A percentile compares a stretch with the other conserved stretches of the same genome.
phyloP scores from a whole-genome alignment of 2,888 invertebrate genomes.

The Eueremaeus valkanovi region DNA sequence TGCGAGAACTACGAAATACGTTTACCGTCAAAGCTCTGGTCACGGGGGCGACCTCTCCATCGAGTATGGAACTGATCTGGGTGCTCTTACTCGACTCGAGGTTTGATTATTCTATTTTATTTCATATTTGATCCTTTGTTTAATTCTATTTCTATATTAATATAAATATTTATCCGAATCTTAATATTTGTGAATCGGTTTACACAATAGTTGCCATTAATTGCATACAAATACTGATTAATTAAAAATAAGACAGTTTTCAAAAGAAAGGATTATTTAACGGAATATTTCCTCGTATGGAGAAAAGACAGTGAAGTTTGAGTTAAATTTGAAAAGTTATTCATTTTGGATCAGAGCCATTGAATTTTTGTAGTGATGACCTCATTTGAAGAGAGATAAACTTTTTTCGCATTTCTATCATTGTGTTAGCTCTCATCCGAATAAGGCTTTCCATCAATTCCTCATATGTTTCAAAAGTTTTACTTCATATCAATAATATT shows the following conservation, averaged over 20 bases:
- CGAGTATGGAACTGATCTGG: conserved; percentile 89
- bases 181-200: too few species aligned
- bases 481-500: too few species aligned
- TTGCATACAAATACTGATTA: not conserved
- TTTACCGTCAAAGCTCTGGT: conserved; percentile 72
- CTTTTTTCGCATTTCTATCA: not conserved
- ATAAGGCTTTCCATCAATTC: too few species aligned
- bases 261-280: not conserved
- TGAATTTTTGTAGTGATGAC: conserved; percentile 29
- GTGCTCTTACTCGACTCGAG: conserved; percentile 91
- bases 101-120: conserved; percentile 59
- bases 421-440: not conserved
- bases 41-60: conserved; percentile 72
- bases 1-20: conserved; percentile 68
- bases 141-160: not conserved
- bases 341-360: conserved; percentile 29
- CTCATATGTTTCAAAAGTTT: too few species aligned
- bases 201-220: not conserved
- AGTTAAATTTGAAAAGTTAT: conserved; percentile 1
- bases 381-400: conserved; percentile 15
- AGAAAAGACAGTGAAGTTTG: conserved; percentile 1
- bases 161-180: not conserved
- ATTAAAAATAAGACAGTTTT: conserved; percentile 15
- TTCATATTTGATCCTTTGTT: not conserved
- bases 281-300: conserved; percentile 8